Evolutionary conservation across 2,797 vertebrate genomes (phyloP).

Genomic region (Falco rusticolus): DNA sequence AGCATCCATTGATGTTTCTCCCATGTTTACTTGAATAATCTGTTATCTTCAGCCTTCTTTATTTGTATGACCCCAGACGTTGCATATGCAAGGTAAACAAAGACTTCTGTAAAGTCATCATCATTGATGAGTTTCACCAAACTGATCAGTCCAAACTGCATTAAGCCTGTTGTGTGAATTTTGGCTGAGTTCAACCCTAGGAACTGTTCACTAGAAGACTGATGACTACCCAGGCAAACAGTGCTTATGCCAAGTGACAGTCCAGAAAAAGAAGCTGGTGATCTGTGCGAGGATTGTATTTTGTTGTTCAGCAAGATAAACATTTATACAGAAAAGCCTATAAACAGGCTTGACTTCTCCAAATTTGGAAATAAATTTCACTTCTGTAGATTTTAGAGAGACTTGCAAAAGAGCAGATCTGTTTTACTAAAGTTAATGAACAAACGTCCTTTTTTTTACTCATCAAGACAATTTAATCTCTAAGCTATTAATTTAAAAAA

Average conservation of each 20-base stretch:
- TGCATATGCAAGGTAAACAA: fast-evolving
- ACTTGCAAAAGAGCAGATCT: not conserved
- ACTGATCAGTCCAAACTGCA: not conserved
- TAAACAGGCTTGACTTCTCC: not conserved
- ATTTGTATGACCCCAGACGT: not conserved
- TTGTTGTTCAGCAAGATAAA: not conserved
- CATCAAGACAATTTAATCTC: not conserved
- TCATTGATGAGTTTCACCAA: not conserved
- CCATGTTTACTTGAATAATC: not conserved
- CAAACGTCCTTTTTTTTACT: not conserved
- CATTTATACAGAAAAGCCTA: not conserved
- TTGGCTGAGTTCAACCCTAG: not conserved
- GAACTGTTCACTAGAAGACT: not conserved
- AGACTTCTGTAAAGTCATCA: not conserved
- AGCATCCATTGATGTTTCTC: not conserved
- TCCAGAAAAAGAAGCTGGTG: not conserved
- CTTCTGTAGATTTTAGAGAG: not conserved
- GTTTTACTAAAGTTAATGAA: not conserved
- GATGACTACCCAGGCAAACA: not conserved
- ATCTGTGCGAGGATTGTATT: fast-evolving
- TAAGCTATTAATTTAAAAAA: not conserved
- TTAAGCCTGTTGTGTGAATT: not conserved
- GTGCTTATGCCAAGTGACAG: not conserved
- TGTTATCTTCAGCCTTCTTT: not conserved
- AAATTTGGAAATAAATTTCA: not conserved